Base-by-base conservation (phyloP, 35 echinoderm and acorn worm species). In the Heliocidaris tuberculata region DNA sequence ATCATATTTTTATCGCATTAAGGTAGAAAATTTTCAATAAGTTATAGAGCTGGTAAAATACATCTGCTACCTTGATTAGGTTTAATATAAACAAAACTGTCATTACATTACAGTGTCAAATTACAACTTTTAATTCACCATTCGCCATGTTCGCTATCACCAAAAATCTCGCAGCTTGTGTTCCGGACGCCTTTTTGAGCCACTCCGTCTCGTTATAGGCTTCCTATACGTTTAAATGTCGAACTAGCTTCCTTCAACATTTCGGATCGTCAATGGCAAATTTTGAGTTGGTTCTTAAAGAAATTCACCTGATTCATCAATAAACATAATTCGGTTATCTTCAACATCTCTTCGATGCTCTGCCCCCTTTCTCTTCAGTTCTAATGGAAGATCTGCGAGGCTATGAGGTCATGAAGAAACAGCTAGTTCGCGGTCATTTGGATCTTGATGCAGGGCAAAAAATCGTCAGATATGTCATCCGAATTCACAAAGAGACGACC, bases 341-440 rank as follows among this genome's bases (percentile, higher is more conserved):
- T 32, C 85, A 86, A 86, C 12, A 30, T 89, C 12, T 42, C 31
- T 89, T 2, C 15, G 15, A 19, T 89, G 47, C 87, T 86, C 0
- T 42, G 11, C 16, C 15, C 6, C 30, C 13, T 0, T 89, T 89
- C 1, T 52, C 4, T 56, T 30, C 85, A 95, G 94, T 95, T 50
- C 30, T 95, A 27, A 95, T 95, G 94, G 86, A 95, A 65, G 94
- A 95, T 61, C 47, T 95, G 7, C 49, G 60, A 24, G 86, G 86
- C 16, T 61, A 95, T 48, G 70, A 21, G 30, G 86, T 95, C 8
- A 95, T 95, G 94, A 86, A 56, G 19, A 95, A 95, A 90, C 32
- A 86, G 9, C 86, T 95, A 17, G 86, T 95, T 30, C 48, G 49
- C 5, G 86, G 94, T 27, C 47, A 95, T 11, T 30, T 95, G 49